Percentiles rank a stretch among this genome's conserved stretches.
Evolutionary conservation across 23 tunicate genomes (phyloP).

Genomic region (Diplosoma virens): DNA sequence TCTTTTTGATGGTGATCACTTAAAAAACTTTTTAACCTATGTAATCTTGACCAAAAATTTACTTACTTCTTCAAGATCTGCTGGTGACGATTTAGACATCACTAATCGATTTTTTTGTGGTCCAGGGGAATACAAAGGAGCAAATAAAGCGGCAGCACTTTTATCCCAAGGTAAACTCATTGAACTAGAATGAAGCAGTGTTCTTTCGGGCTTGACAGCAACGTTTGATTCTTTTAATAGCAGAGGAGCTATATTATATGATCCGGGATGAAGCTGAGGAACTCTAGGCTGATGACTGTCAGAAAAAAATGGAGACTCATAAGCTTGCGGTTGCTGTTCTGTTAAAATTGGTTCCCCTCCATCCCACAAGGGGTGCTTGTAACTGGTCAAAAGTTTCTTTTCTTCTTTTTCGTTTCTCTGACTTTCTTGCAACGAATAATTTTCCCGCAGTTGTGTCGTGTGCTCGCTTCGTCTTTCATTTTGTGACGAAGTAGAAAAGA

Average conservation of each 20-base stretch:
- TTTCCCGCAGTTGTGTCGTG: neutral
- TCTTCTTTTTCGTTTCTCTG: slow-evolving; percentile 1
- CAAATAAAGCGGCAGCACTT: slow-evolving; percentile 8
- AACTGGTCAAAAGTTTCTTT: neutral
- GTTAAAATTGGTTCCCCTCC: neutral
- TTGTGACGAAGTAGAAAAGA: neutral
- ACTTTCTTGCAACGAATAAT: neutral
- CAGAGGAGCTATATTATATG: slow-evolving; percentile 11
- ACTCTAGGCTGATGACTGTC: neutral
- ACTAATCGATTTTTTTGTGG: neutral
- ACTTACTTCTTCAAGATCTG: slow-evolving; percentile 56
- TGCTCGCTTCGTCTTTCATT: neutral
- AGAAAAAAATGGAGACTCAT: slow-evolving; percentile 8
- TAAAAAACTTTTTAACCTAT: too few species aligned
- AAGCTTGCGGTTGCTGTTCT: neutral
- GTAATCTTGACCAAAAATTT: too few species aligned
- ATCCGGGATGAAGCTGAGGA: neutral
- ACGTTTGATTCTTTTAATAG: neutral
- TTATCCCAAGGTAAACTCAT: slow-evolving; percentile 5
- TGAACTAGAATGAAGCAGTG: neutral
- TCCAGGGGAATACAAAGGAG: neutral
- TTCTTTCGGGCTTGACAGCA: neutral
- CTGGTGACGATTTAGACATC: slow-evolving; percentile 38
- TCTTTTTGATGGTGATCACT: too few species aligned
- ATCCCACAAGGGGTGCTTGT: slow-evolving; percentile 8